Evolutionary conservation across 2,888 invertebrate genomes (phyloP).

Genomic region (Leptodirus hochenwartii): DNA sequence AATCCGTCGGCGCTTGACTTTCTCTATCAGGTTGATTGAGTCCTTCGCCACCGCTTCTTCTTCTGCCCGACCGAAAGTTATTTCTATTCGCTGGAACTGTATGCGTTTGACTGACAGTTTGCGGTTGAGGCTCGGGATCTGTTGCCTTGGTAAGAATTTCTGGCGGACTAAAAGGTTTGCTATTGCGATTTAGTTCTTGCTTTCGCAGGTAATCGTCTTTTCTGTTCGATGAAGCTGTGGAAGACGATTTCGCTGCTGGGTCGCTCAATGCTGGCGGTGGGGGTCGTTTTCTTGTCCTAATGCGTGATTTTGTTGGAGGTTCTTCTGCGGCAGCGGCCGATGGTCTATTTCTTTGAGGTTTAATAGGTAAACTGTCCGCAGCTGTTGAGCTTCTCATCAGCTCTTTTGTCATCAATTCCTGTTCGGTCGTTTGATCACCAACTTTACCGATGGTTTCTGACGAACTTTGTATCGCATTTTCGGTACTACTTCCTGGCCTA

Average conservation of each 20-base stretch:
- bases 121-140: not conserved
- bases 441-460: slow-evolving; percentile 7
- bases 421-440: slow-evolving; percentile 10
- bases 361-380: slow-evolving; percentile 6
- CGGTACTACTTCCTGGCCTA: slow-evolving; percentile 7
- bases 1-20: slow-evolving; percentile 4
- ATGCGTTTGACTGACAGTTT: not conserved
- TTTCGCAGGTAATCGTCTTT: no score
- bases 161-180: no score
- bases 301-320: slow-evolving; percentile 9
- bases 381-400: slow-evolving; percentile 6
- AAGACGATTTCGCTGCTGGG: slow-evolving; percentile 10
- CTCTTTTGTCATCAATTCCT: slow-evolving; percentile 8
- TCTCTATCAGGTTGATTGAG: not conserved
- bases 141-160: no score
- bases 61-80: no score
- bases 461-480: slow-evolving; percentile 1
- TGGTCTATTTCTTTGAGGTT: slow-evolving; percentile 8
- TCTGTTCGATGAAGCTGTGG: slow-evolving; percentile 8
- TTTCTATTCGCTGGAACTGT: no score
- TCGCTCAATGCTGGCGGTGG: slow-evolving; percentile 11
- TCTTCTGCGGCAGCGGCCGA: slow-evolving; percentile 9
- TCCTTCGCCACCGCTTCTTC: no score
- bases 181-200: no score
- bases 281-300: slow-evolving; percentile 9